Percentiles rank a stretch among this genome's conserved stretches.
Conservation (phyloP, 2,113 vertebrate species). For the Eudyptes chrysolophus region DNA sequence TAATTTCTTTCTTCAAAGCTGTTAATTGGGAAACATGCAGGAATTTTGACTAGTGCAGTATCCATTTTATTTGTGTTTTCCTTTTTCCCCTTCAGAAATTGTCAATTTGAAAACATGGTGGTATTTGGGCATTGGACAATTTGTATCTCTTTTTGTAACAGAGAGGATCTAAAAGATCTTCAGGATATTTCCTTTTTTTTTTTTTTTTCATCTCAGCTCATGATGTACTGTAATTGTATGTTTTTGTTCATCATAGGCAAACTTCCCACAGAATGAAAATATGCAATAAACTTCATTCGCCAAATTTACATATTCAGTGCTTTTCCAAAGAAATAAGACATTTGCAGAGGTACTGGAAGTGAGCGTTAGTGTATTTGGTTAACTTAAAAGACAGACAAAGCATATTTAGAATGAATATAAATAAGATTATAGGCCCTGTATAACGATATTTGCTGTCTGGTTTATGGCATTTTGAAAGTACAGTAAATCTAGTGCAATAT, state of each 20-base stretch:
- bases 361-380: neutral
- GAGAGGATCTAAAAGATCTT: neutral
- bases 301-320: neutral
- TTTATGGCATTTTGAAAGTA: conserved; percentile 18
- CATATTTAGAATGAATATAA: neutral
- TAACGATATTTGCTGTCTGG: neutral
- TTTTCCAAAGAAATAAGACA: neutral
- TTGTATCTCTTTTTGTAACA: neutral
- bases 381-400: neutral
- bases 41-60: neutral
- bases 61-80: neutral
- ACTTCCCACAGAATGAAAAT: neutral
- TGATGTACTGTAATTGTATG: neutral
- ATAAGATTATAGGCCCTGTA: neutral
- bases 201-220: neutral
- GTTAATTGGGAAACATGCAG: neutral
- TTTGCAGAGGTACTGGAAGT: neutral
- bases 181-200: neutral
- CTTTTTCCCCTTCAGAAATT: neutral
- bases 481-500: neutral
- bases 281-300: neutral
- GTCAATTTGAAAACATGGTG: neutral
- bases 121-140: neutral
- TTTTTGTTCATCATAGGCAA: neutral
- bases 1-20: neutral